These are phyloP conservation scores for Heliconius nattereri DNA, from an alignment of 1,140 invertebrate genomes.

Conservation along the genomic window DNA sequence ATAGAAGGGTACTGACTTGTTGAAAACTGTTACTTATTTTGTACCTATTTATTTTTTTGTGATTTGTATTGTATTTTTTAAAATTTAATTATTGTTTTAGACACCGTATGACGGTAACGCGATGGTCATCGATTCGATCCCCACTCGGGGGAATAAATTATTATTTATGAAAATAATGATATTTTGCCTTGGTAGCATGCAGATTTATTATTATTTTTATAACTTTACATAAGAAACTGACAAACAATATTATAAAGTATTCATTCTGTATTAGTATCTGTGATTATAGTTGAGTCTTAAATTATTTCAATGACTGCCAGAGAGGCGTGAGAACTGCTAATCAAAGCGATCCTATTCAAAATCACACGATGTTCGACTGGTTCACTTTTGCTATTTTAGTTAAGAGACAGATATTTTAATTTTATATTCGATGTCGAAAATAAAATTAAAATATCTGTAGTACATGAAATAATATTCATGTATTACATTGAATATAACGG, in stretches of 20 bases:
- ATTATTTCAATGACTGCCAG: conserved; percentile 7
- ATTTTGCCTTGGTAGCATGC: too few relatives aligned
- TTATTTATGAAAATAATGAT: too few relatives aligned
- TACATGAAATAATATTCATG: too few relatives aligned
- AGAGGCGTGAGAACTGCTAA: neutral
- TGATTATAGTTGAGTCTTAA: neutral
- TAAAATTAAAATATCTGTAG: too few relatives aligned
- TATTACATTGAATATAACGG: too few relatives aligned
- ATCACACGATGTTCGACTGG: neutral
- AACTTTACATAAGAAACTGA: neutral
- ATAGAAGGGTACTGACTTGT: conserved; percentile 65
- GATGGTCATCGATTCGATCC: too few relatives aligned
- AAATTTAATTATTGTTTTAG: neutral
- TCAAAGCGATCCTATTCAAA: conserved; percentile 1
- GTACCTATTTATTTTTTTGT: neutral
- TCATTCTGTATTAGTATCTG: neutral
- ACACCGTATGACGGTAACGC: too few relatives aligned
- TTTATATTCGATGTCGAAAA: too few relatives aligned
- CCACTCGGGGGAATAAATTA: too few relatives aligned
- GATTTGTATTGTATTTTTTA: neutral
- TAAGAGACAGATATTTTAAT: neutral
- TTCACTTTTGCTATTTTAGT: neutral
- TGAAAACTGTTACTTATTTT: conserved; percentile 58
- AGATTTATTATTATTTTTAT: neutral
- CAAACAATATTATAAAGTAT: neutral